Evolutionary conservation across 2,888 invertebrate species (phyloP).

Genomic region (Tanytarsus gracilentus): DNA sequence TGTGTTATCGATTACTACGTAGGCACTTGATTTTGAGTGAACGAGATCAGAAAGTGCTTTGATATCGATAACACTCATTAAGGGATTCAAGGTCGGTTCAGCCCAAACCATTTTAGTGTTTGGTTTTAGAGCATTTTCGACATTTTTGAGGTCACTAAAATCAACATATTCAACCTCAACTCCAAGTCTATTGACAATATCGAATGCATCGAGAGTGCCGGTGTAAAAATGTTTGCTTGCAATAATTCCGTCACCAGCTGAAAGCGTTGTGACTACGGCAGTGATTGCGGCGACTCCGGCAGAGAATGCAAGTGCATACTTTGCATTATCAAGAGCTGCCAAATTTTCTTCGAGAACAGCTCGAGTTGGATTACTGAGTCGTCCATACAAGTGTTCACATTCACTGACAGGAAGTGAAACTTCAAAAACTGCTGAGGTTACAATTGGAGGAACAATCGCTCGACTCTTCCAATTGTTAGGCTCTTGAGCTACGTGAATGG

Average conservation of each 20-base stretch:
- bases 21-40: background rate
- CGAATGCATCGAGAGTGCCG: slow-evolving; percentile 45
- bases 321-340: slow-evolving; percentile 52
- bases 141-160: slow-evolving; percentile 25
- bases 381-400: slow-evolving; percentile 47
- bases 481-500: slow-evolving; percentile 87
- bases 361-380: slow-evolving; percentile 56
- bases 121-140: slow-evolving; percentile 32
- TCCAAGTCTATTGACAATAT: slow-evolving; percentile 8
- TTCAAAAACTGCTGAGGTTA: slow-evolving; percentile 84
- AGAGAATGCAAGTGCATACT: slow-evolving; percentile 48
- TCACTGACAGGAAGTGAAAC: slow-evolving; percentile 78
- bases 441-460: slow-evolving; percentile 83
- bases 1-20: slow-evolving; percentile 33
- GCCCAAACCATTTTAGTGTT: slow-evolving; percentile 28
- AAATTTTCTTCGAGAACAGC: slow-evolving; percentile 49
- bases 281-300: slow-evolving; percentile 52
- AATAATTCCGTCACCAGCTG: slow-evolving; percentile 52
- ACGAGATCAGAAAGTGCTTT: slow-evolving; percentile 12
- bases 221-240: slow-evolving; percentile 55
- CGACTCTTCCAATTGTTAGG: slow-evolving; percentile 77
- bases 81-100: slow-evolving; percentile 30
- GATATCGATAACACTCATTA: slow-evolving; percentile 27
- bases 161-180: slow-evolving; percentile 31
- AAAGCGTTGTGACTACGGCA: slow-evolving; percentile 46